These are phyloP conservation scores for Willisornis vidua DNA, from an alignment of 2,113 vertebrate species.

Conservation along the genomic window DNA sequence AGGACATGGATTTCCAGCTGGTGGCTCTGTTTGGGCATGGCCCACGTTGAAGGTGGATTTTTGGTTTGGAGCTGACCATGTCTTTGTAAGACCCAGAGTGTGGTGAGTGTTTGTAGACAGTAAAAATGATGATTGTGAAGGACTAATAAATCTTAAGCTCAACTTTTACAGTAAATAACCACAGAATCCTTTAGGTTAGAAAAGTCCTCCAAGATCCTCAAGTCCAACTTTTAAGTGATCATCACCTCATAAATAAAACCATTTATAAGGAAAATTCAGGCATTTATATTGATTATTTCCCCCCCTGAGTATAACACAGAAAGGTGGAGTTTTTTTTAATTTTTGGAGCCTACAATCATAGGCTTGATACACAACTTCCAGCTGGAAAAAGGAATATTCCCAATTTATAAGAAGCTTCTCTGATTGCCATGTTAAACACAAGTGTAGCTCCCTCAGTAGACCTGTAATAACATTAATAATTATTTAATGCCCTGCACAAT, in stretches of 20 bases:
- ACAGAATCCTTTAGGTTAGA: background rate
- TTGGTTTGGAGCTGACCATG: background rate
- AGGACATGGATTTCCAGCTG: rapidly evolving
- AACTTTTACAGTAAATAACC: background rate
- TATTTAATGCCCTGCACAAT: background rate
- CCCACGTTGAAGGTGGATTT: rapidly evolving
- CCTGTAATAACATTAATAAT: background rate
- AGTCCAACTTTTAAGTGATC: background rate
- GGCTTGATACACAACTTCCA: background rate
- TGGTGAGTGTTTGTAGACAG: background rate
- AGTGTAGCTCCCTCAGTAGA: background rate
- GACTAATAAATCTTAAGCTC: background rate
- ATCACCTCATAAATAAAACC: background rate
- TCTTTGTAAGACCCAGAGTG: background rate
- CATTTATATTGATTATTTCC: background rate
- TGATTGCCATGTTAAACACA: background rate
- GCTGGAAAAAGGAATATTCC: background rate
- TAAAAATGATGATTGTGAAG: background rate
- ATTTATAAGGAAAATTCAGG: background rate
- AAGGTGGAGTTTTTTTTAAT: background rate
- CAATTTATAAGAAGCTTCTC: background rate
- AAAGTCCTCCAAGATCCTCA: background rate
- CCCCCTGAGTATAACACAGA: background rate
- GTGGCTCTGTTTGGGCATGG: background rate
- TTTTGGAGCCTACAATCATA: background rate